These are phyloP conservation scores for Boleophthalmus pectinirostris DNA, from an alignment of 2,113 vertebrate species.

Conservation along the genomic window DNA sequence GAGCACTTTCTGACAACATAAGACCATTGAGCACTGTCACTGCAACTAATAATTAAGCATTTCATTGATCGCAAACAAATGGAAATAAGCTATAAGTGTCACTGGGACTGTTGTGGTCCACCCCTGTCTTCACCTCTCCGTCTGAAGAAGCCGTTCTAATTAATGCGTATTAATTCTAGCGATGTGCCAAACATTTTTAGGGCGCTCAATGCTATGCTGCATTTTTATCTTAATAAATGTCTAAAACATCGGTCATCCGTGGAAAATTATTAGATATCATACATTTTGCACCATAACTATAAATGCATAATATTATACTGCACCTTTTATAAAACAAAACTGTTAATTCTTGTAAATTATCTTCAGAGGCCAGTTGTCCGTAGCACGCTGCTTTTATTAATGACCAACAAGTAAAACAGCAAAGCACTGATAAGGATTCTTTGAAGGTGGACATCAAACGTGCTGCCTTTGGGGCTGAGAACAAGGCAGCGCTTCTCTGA, in stretches of 20 bases:
- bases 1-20: too few species aligned
- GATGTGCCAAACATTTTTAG: background rate
- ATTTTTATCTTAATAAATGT: background rate
- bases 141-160: background rate
- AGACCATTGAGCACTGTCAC: too few species aligned
- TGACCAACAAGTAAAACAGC: constrained; percentile 62
- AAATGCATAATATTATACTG: background rate
- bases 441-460: constrained; percentile 70
- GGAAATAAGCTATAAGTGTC: too few species aligned
- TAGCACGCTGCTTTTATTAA: constrained; percentile 54
- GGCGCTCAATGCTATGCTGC: background rate
- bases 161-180: background rate
- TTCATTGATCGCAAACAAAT: too few species aligned
- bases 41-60: too few species aligned
- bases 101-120: background rate
- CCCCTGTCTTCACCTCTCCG: background rate
- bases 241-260: background rate
- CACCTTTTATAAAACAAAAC: background rate
- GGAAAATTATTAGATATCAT: background rate
- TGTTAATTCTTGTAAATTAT: constrained; percentile 42
- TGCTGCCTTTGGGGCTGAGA: constrained; percentile 60
- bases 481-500: constrained; percentile 56
- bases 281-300: background rate
- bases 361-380: constrained; percentile 24
- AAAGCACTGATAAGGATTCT: constrained; percentile 46